Evolutionary conservation across 2,797 vertebrate genomes (phyloP), one percentile per base, ranked within the genome.

Genomic region (Heliangelus exortis): DNA sequence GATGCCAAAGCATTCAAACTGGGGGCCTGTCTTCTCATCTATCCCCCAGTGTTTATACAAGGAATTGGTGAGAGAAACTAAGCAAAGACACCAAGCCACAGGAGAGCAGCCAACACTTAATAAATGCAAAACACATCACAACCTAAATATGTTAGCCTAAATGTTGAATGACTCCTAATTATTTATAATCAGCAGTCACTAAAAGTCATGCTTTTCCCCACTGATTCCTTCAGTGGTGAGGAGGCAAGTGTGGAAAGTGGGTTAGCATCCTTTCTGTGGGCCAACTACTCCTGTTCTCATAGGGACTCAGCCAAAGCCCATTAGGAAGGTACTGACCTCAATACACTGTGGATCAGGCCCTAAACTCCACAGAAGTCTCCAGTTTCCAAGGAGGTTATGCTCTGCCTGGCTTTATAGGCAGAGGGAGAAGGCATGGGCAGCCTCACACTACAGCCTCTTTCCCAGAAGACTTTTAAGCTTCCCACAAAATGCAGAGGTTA

Each of bases 141-240:
- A 79, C 17, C 81, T 87, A 89, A 93, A 63, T 82, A 90, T 13
- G 34, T 83, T 76, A 93, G 74, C 55, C 58, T 73, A 33, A 80
- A 77, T 79, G 82, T 84, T 93, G 62, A 94, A 54, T 53, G 75
- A 75, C n/a, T 92, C 67, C 89, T 84, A 89, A 89, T 91, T 85
- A 88, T 73, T 69, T 88, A 89, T 94, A 89, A 95, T 96, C 90
- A 94, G 75, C 74, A 87, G 83, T 87, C 84, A 88, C 87, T 94
- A 92, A 67, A 41, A 81, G 83, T 71, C 85, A 58, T 62, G 77
- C 61, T 77, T 91, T 89, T 66, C 51, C 66, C 87, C 36, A 77
- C 55, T 12, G 41, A 71, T 85, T 92, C 61, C 81, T 78, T 66
- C 59, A 58, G 61, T 13, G 22, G 61, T 72, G 62, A 71, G 36